Base-by-base conservation (phyloP, 2,797 vertebrate genomes). In the Sebastes miniatus region DNA sequence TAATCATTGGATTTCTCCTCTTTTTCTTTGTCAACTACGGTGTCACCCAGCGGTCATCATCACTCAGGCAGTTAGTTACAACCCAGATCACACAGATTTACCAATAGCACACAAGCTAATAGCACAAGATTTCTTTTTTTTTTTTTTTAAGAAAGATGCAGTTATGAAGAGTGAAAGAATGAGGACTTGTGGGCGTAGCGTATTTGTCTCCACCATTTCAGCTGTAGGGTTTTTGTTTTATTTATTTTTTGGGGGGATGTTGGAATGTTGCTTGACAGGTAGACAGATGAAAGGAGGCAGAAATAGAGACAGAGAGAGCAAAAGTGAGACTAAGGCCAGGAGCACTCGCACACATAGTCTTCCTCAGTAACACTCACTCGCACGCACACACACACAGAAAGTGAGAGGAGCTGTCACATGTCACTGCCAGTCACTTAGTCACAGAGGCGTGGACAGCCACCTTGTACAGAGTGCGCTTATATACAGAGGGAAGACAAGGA, bases 401-500 rank as follows among this genome's bases (percentile, higher is more conserved):
- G 79, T 78, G 76, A 84, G 71, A 67, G 76, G 67, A 76, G 63
- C 84, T 85, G 86, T 89, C 83, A 57, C 79, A 64, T 87, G 91
- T 93, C 89, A 81, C 63, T 89, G 86, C 86, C 88, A 92, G 77
- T 93, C 88, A 85, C 86, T 91, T 85, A 88, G 85, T 83, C 84
- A 85, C 86, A 86, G 85, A 91, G 88, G 86, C 81, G 58, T 88
- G 87, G 88, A 89, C 88, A 80, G 83, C 76, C 87, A 85, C 88
- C 79, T 89, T 88, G 80, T 87, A 56, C 71, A 39, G 67, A 64
- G 22, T 65, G n/a, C 12, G 72, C 80, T 89, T 81, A 43, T 83
- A 81, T 78, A 85, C 76, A 80, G 68, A 76, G 65, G 69, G 74
- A 80, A 77, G 75, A 76, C 62, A 59, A 80, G 77, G 81, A 86